Evolutionary conservation across 2,888 invertebrate species (phyloP).

Genomic region (Phyllotreta cruciferae): DNA sequence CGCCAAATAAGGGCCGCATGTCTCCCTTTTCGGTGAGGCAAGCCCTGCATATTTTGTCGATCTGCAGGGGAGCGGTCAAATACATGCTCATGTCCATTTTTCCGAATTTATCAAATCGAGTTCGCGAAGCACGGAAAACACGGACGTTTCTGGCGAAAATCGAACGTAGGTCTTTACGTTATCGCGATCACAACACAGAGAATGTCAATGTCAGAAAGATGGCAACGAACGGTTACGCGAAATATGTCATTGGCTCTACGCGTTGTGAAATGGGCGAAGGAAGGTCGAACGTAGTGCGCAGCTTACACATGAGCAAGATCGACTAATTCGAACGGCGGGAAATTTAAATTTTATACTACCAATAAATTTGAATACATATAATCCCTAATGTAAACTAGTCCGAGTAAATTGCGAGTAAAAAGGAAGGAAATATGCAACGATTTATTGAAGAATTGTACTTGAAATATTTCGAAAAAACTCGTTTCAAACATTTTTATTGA

Average conservation of each 20-base stretch:
- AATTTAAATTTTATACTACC: constrained; percentile 17
- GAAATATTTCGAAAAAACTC: too few relatives aligned
- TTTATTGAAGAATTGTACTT: too few relatives aligned
- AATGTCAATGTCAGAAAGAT: constrained; percentile 37
- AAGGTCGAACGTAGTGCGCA: constrained; percentile 24
- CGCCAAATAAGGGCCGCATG: constrained; percentile 62
- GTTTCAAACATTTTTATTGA: too few relatives aligned
- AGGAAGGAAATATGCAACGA: too few relatives aligned
- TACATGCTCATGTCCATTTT: constrained; percentile 60
- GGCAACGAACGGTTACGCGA: constrained; percentile 46
- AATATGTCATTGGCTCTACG: constrained; percentile 42
- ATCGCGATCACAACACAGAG: constrained; percentile 15
- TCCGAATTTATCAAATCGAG: constrained; percentile 20
- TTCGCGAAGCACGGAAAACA: constrained; percentile 44
- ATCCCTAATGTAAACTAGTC: neutral
- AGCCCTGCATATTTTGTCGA: constrained; percentile 61
- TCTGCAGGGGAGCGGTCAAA: constrained; percentile 58
- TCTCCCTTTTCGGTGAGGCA: constrained; percentile 61
- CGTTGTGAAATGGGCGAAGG: constrained; percentile 13
- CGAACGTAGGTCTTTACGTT: constrained; percentile 43
- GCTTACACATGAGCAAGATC: neutral
- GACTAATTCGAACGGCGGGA: neutral
- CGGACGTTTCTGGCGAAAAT: constrained; percentile 49
- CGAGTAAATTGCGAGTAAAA: neutral
- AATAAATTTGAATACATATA: neutral